Evolutionary conservation across 2,797 vertebrate species (phyloP), one percentile per base, ranked within the genome.

Genomic region (Syngnathus rostellatus): DNA sequence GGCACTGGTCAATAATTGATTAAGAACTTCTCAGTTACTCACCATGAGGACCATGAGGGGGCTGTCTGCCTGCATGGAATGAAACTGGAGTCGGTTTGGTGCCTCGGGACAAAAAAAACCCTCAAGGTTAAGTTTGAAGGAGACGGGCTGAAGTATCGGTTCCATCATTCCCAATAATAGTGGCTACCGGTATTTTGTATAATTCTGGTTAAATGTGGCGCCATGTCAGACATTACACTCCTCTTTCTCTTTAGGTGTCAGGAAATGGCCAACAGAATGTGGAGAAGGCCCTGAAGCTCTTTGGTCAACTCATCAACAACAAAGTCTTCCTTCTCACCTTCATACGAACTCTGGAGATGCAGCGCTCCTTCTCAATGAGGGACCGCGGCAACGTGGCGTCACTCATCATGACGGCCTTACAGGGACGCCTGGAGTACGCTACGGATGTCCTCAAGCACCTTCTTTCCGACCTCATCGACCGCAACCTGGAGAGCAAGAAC

Each of bases 401-500:
- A 0, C 94, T 99, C 12, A 98, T 99, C 92, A 98, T 98, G 96
- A 98, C 96, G 0, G 97, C 90, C 12, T 92, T 99, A 79, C 97
- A 99, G 73, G 90, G 96, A 55, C 92, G 92, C 23, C 91, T 99
- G 84, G 97, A 99, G 84, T 99, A 95, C 0, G 97, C 97, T 79
- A 99, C 96, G 0, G 97, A 98, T 0, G 96, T 98, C 46, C 93
- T 98, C 31, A 99, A 99, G 71, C 97, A 98, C 85, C 91, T 98
- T 68, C 92, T 98, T 45, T 95, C 95, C 0, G 97, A 99, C 89
- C 94, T 99, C 85, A 99, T 99, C 3, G 95, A 96, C 73, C 96
- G 96, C 86, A 99, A 99, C 90, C 90, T 99, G 84, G 97, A 98
- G 81, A 99, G 96, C 89, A 98, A 98, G 89, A 99, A 99, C 87